phyloP scores from a whole-genome alignment of 1,140 invertebrate genomes.

The Macrobrachium rosenbergii region DNA sequence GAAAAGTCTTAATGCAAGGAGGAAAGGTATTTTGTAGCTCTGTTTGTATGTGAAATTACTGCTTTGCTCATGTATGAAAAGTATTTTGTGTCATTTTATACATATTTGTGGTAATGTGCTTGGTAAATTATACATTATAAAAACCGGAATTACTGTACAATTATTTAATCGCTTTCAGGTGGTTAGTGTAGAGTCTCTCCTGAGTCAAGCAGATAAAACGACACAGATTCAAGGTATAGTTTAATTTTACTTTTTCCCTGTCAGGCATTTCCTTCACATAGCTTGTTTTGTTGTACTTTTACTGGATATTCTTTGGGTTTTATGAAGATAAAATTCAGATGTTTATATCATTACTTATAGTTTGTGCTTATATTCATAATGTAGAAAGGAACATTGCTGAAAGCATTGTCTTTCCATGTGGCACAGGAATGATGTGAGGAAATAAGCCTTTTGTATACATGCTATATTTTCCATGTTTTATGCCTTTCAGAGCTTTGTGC shows the following conservation, averaged over 20 bases:
- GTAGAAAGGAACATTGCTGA: no score
- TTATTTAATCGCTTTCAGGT: slow-evolving; percentile 38
- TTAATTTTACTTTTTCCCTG: neutral
- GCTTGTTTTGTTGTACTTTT: neutral
- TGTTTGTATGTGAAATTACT: neutral
- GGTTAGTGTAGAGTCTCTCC: slow-evolving; percentile 43
- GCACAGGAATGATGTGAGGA: no score
- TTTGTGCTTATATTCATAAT: no score
- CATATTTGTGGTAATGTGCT: no score
- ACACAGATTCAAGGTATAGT: slow-evolving; percentile 36
- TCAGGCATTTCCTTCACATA: neutral
- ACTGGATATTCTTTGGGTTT: neutral
- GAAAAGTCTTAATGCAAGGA: slow-evolving; percentile 63
- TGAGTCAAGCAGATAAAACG: slow-evolving; percentile 47
- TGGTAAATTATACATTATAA: no score
- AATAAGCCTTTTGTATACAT: no score
- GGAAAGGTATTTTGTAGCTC: slow-evolving; percentile 50
- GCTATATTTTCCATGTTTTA: no score
- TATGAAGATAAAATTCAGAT: no score
- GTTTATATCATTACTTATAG: no score
- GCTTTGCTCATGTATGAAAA: neutral
- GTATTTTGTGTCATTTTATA: neutral
- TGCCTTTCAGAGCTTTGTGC: no score
- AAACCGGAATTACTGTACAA: no score
- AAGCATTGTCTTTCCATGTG: no score